Evolutionary conservation across 2,113 vertebrate genomes (phyloP).

Genomic region (Lepisosteus osseus): DNA sequence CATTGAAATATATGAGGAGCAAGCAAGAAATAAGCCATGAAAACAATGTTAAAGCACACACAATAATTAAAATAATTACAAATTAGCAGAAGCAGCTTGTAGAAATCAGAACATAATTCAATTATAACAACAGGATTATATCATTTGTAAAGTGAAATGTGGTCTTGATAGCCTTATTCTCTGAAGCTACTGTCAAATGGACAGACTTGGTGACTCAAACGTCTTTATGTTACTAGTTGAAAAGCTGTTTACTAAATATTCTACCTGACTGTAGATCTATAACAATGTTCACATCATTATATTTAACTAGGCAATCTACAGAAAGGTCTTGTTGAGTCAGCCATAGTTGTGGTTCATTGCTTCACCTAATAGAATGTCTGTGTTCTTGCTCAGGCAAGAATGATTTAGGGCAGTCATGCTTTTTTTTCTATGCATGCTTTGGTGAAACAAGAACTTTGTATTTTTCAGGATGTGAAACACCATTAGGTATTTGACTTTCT

Average conservation of each 20-base stretch:
- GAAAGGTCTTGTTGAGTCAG: conserved; percentile 13
- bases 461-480: background rate
- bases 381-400: background rate
- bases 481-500: background rate
- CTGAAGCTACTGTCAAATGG: too few relatives aligned
- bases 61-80: too few relatives aligned
- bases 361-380: conserved; percentile 20
- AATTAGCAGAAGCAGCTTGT: too few relatives aligned
- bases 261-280: background rate
- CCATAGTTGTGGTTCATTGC: conserved; percentile 19
- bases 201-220: too few relatives aligned
- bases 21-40: too few relatives aligned
- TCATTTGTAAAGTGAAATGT: too few relatives aligned
- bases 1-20: too few relatives aligned
- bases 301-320: conserved; percentile 13
- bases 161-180: too few relatives aligned
- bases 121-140: too few relatives aligned
- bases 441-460: conserved; percentile 6
- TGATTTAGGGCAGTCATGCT: conserved; percentile 9
- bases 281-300: conserved; percentile 11
- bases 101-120: too few relatives aligned
- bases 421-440: background rate
- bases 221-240: background rate
- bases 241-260: conserved; percentile 7
- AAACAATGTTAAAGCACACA: too few relatives aligned